Base-by-base conservation (phyloP, 1,140 invertebrate species). In the Ceratosolen fusciceps region DNA sequence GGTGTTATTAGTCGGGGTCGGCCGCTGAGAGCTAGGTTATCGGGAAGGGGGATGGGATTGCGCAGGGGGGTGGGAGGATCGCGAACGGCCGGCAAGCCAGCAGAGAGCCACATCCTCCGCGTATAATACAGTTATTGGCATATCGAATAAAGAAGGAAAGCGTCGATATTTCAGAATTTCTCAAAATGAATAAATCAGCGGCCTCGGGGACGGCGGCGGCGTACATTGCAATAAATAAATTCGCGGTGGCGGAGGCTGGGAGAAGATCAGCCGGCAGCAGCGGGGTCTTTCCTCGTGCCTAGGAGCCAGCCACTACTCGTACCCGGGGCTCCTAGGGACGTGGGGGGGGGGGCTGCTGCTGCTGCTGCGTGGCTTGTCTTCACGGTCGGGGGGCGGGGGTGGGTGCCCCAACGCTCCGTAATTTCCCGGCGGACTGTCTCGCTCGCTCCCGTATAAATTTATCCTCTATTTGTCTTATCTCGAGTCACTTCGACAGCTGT, bases 391-490 rank as follows among this genome's bases (percentile, higher is more conserved):
- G n/a, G n/a, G n/a, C n/a, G n/a, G n/a, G n/a, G n/a, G n/a, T n/a
- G n/a, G n/a, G 54, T 10, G 72, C 54, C 19, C 49, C 52, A 10
- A 43, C 10, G 21, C 39, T 56, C 54, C 2, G 65, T 74, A 75
- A 80, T 81, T 81, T 77, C 74, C 77, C 80, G 39, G 54, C 39
- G 72, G 71, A 74, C 43, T 34, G 10, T 56, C 72, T 75, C 74
- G 34, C 49, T 65, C 43, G 54, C 54, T 37, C 9, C 58, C 68
- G 58, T 70, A 70, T 74, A 76, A 80, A 80, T 80, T 74, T 76
- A 80, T 80, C 73, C 39, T 56, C 62, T 76, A 72, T 80, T 76
- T 76, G 79, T 80, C 79, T 76, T 80, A 80, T 80, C 79, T 68
- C 54, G 62, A 79, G 71, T 74, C 77, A 43, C 56, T 79, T 74